These are phyloP conservation scores for Erpetoichthys calabaricus DNA, from an alignment of 2,797 vertebrate genomes.

Conservation along the genomic window DNA sequence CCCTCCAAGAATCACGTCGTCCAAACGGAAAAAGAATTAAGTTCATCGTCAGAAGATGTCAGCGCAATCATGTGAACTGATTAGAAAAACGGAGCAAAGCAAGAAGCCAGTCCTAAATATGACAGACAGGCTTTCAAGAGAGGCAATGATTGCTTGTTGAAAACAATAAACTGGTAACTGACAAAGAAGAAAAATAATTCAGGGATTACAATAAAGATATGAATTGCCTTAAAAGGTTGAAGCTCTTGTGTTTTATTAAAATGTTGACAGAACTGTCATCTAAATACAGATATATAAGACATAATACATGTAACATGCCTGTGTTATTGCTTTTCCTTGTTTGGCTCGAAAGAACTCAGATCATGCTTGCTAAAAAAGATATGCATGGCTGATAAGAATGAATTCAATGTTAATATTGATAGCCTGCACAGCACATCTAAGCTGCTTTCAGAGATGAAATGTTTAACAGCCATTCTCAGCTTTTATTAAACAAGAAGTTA, in stretches of 20 bases:
- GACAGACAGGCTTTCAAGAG: constrained; percentile 42
- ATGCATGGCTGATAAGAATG: not conserved
- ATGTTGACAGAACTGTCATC: constrained; percentile 9
- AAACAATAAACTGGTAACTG: constrained; percentile 38
- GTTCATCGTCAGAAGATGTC: constrained; percentile 61
- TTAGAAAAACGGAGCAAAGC: constrained; percentile 55
- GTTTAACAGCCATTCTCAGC: not conserved
- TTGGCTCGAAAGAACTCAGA: not conserved
- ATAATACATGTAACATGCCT: constrained; percentile 2
- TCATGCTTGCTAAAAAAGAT: not conserved
- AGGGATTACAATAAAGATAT: constrained; percentile 42
- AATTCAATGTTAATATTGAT: not conserved
- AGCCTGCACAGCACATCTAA: not conserved
- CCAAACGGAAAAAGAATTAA: constrained; percentile 72
- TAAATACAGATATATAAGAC: constrained; percentile 6
- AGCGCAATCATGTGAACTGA: constrained; percentile 74
- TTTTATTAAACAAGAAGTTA: constrained; percentile 11
- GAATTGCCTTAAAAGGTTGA: constrained; percentile 30
- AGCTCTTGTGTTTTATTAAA: constrained; percentile 5
- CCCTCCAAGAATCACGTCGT: constrained; percentile 70
- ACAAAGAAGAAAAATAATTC: constrained; percentile 19
- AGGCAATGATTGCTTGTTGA: constrained; percentile 41
- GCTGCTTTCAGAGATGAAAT: not conserved
- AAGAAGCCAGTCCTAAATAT: constrained; percentile 33
- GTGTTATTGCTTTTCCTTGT: not conserved